Base-by-base conservation (phyloP, 1,140 invertebrate genomes). In the Drosophila ficusphila region DNA sequence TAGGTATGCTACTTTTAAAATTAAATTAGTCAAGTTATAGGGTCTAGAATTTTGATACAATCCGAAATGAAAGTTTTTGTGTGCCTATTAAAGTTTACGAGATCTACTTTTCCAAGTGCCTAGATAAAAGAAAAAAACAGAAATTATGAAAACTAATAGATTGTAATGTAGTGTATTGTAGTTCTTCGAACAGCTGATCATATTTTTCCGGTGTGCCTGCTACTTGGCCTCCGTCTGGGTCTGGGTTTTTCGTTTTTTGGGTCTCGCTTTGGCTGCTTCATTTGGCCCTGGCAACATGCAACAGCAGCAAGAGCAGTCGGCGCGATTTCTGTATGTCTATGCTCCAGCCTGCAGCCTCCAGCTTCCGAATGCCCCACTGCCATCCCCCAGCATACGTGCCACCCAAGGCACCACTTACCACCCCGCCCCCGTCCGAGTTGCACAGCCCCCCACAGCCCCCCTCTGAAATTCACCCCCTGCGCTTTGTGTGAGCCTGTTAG, bases 221-320 rank as follows among this genome's bases (percentile, higher is more conserved):
- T 54, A 18, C 44, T 71, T 48, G 34, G 44, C 29, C 48, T 41
- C 16, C 18, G 49, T 58, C 53, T 73, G 54, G 47, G 7, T 25
- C n/a, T 29, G 42, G 41, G 71, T 39, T 60, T 39, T 68, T 34
- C 52, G 41, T 47, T 69, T 75, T 74, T 73, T 48, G 53, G 71
- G 69, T 31, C 34, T 74, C 51, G 60, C 44, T 78, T 85, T 62
- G 74, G 79, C 72, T 85, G 76, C 76, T 79, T 85, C 79, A 85
- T 85, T 85, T 83, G 79, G 70, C 65, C 51, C 34, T 62, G 77
- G 62, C 70, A 67, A 73, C 76, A 79, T 79, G 76, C 76, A 79
- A 49, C 69, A 73, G 68, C 74, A 69, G 36, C 58, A 34, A 67
- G 62, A 70, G 51, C 46, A 71, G 46, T 49, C 56, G 33, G 42